Conservation (phyloP, 2,888 invertebrate genomes). For the Philhelius pedissequus region DNA sequence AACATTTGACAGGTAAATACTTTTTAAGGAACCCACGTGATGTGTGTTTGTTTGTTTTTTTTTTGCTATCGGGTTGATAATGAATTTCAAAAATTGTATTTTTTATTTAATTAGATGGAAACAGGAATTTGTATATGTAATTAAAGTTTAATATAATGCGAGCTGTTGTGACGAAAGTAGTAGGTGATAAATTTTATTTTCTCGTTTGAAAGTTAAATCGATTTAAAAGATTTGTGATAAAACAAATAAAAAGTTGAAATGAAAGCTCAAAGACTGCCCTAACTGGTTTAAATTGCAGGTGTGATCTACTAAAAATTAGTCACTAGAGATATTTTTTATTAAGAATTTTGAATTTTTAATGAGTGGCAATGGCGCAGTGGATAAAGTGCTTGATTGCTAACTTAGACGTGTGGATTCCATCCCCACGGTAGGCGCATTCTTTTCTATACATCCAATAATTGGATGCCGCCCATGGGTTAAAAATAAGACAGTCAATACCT, state of each 20-base stretch:
- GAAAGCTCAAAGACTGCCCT: background rate
- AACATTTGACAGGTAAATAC: background rate
- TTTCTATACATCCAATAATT: too few relatives aligned
- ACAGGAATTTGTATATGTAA: conserved; percentile 37
- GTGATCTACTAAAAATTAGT: background rate
- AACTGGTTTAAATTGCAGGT: background rate
- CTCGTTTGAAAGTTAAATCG: background rate
- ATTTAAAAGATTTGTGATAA: background rate
- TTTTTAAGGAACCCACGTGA: background rate
- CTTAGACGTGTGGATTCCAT: too few relatives aligned
- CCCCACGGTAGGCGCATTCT: too few relatives aligned
- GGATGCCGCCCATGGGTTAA: too few relatives aligned
- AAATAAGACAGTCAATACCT: too few relatives aligned
- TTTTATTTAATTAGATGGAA: conserved; percentile 40
- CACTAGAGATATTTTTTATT: background rate
- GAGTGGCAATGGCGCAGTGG: too few relatives aligned
- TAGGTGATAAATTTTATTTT: background rate
- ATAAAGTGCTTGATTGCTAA: too few relatives aligned
- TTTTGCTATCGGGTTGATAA: background rate
- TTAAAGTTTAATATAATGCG: background rate
- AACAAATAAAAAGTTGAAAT: background rate
- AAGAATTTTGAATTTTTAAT: background rate
- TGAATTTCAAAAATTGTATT: conserved; percentile 38
- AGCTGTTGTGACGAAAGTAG: background rate
- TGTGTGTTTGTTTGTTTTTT: too few relatives aligned